Evolutionary conservation across 2,113 vertebrate species (phyloP).

Genomic region (Heterochromis multidens): DNA sequence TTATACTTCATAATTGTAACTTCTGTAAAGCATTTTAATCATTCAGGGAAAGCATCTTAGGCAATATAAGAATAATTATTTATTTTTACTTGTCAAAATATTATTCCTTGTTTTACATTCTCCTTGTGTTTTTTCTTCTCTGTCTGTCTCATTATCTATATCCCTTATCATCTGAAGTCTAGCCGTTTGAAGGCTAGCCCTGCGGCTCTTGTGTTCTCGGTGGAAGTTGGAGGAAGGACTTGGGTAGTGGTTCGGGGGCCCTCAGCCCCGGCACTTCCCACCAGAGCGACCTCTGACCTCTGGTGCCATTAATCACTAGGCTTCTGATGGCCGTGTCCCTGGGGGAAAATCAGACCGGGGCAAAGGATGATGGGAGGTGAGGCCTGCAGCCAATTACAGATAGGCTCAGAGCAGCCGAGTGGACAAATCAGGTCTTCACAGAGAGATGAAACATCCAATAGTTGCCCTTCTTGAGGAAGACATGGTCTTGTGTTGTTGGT

Average conservation of each 20-base stretch:
- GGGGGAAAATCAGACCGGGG: slow-evolving; percentile 74
- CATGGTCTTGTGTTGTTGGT: background rate
- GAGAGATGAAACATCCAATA: slow-evolving; percentile 47
- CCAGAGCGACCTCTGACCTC: slow-evolving; percentile 70
- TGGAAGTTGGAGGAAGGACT: slow-evolving; percentile 62
- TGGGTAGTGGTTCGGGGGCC: slow-evolving; percentile 68
- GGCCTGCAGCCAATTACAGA: slow-evolving; percentile 76
- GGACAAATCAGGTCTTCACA: slow-evolving; percentile 59
- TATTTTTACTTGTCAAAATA: background rate
- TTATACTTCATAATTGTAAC: background rate
- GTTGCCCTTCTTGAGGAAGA: background rate
- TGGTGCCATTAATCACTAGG: slow-evolving; percentile 77
- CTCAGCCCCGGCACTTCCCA: slow-evolving; percentile 71
- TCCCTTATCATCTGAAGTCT: slow-evolving; percentile 43
- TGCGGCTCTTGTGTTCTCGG: slow-evolving; percentile 37
- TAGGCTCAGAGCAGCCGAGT: slow-evolving; percentile 33
- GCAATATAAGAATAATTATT: background rate
- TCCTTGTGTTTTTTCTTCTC: background rate
- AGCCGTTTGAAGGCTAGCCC: slow-evolving; percentile 40
- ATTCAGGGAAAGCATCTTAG: background rate
- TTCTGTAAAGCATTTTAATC: background rate
- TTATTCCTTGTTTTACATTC: background rate
- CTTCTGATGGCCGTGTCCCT: slow-evolving; percentile 76
- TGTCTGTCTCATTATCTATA: slow-evolving; percentile 6
- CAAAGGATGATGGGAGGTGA: slow-evolving; percentile 78